Percentiles rank a stretch among this genome's conserved stretches.
phyloP scores from a whole-genome alignment of 2,888 invertebrate species.

The Miltochrista miniata region DNA sequence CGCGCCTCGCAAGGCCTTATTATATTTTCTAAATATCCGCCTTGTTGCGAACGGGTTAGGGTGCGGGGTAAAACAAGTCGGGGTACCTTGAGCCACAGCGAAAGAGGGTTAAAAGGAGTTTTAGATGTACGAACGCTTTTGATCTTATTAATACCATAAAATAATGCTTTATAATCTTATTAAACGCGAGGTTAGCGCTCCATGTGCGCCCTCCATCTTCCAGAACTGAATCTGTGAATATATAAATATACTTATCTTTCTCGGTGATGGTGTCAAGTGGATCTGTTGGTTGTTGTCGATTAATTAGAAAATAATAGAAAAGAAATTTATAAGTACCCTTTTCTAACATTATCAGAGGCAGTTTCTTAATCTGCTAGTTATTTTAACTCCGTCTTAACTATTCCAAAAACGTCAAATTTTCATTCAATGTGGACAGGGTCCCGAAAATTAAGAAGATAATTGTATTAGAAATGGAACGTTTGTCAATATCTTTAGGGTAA shows the following conservation, averaged over 20 bases:
- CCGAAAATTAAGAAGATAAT: too few relatives aligned
- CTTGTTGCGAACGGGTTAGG: conserved; percentile 70
- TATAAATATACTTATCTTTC: conserved; percentile 69
- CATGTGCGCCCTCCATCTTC: conserved; percentile 65
- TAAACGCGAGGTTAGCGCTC: conserved; percentile 88
- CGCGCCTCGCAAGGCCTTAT: conserved; percentile 69
- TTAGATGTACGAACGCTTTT: conserved; percentile 87
- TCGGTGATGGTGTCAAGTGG: conserved; percentile 49
- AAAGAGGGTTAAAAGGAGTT: conserved; percentile 84
- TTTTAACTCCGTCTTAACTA: too few relatives aligned
- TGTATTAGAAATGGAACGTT: too few relatives aligned
- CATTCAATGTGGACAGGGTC: too few relatives aligned
- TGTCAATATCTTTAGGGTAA: too few relatives aligned
- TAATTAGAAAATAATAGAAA: neutral
- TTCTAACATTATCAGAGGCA: too few relatives aligned
- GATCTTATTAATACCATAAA: conserved; percentile 90
- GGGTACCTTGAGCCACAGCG: conserved; percentile 65
- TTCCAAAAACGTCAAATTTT: too few relatives aligned
- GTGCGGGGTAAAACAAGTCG: conserved; percentile 31
- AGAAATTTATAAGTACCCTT: neutral
- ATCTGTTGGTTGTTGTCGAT: conserved; percentile 6
- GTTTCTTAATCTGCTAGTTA: too few relatives aligned
- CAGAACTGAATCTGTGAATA: conserved; percentile 57
- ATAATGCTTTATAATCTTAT: conserved; percentile 90
- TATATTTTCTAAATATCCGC: conserved; percentile 79